These are phyloP conservation scores for Acanthiza pusilla DNA, from an alignment of 2,797 vertebrate species.

Conservation along the genomic window DNA sequence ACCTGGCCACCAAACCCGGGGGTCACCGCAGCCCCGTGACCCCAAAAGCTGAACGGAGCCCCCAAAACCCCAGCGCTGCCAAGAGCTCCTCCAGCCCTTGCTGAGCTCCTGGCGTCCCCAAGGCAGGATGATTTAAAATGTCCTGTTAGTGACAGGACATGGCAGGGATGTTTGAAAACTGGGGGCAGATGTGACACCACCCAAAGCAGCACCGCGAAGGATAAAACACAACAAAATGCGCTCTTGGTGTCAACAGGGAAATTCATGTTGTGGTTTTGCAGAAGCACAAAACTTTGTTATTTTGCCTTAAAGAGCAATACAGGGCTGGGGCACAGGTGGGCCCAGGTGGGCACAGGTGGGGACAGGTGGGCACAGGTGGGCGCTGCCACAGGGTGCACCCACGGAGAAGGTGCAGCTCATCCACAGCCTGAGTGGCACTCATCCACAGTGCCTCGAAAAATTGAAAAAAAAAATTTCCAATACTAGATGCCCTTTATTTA, in stretches of 20 bases:
- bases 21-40: fast-evolving
- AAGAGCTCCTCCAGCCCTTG: neutral
- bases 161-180: neutral
- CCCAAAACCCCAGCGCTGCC: neutral
- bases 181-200: neutral
- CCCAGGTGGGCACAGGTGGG: neutral
- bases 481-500: neutral
- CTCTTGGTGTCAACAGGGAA: fast-evolving
- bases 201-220: neutral
- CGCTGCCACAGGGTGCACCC: neutral
- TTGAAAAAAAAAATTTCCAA: neutral
- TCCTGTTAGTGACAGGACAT: neutral
- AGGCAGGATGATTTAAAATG: neutral
- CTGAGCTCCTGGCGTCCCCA: neutral
- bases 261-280: neutral
- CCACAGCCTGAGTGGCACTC: neutral
- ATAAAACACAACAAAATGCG: neutral
- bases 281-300: neutral
- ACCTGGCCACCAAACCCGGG: neutral
- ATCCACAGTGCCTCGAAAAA: neutral
- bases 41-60: neutral
- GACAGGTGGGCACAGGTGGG: neutral
- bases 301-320: neutral
- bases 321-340: neutral
- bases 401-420: fast-evolving